A percentile compares a stretch with the other conserved stretches of the same genome.
Evolutionary conservation across 2,113 vertebrate species (phyloP).

Genomic region (Steatornis caripensis): DNA sequence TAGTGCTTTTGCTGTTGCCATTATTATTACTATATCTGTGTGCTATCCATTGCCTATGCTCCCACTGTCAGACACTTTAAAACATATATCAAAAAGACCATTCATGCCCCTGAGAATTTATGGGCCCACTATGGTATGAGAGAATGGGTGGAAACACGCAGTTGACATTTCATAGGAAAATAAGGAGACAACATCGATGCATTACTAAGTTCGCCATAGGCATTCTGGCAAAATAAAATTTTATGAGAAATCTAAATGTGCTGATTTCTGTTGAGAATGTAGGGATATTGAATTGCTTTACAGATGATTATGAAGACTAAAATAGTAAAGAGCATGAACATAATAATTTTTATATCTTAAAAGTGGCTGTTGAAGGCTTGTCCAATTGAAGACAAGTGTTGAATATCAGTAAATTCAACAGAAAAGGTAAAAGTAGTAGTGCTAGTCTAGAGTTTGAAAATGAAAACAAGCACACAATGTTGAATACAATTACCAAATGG

Average conservation of each 20-base stretch:
- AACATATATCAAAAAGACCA: neutral
- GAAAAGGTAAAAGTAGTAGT: neutral
- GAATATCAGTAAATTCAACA: neutral
- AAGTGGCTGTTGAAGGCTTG: neutral
- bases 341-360: neutral
- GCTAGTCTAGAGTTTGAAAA: neutral
- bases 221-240: neutral
- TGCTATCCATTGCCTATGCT: neutral
- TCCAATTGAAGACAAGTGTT: neutral
- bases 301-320: neutral
- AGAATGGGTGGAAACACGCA: neutral
- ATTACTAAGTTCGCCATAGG: neutral
- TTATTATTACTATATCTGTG: neutral
- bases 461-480: accelerated
- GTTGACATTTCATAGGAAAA: neutral
- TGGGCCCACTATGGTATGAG: neutral
- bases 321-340: neutral
- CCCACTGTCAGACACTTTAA: neutral
- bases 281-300: neutral
- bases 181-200: neutral
- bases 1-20: neutral
- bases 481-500: neutral
- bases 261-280: neutral
- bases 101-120: neutral
- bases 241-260: neutral